These are phyloP conservation scores for Oscheius sp. DNA, from an alignment of 2,888 invertebrate genomes.

Conservation along the genomic window DNA sequence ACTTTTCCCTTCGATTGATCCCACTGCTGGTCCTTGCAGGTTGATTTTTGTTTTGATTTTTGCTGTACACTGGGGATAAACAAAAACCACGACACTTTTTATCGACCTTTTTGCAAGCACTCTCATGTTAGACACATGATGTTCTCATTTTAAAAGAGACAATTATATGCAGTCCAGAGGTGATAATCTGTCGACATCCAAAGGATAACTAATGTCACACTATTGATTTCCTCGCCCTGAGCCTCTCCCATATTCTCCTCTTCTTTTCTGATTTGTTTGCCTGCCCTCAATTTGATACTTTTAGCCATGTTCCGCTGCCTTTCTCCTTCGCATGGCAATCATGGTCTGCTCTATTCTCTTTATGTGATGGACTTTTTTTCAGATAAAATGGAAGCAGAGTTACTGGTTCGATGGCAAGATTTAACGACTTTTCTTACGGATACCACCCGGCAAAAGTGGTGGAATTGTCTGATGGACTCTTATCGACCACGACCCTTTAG, in stretches of 20 bases:
- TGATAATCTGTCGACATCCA: background rate
- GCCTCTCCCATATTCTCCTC: too few species aligned
- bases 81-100: background rate
- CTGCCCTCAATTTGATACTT: too few species aligned
- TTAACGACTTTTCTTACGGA: constrained; percentile 50
- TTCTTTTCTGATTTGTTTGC: too few species aligned
- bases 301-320: too few species aligned
- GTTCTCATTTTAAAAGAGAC: background rate
- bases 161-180: background rate
- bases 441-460: constrained; percentile 51
- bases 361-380: too few species aligned
- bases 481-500: constrained; percentile 66
- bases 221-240: constrained; percentile 7
- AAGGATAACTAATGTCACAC: constrained; percentile 19
- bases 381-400: constrained; percentile 33
- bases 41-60: background rate
- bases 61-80: background rate
- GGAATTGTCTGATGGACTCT: constrained; percentile 39
- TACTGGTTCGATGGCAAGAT: constrained; percentile 52
- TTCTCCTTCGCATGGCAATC: background rate
- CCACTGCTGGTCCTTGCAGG: background rate
- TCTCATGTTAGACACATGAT: too few species aligned
- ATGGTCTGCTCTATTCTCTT: background rate
- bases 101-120: background rate
- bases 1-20: background rate